A percentile compares a stretch with the other conserved stretches of the same genome.
Evolutionary conservation across 2,113 vertebrate species (phyloP).

Genomic region (Melanocharis versteri): DNA sequence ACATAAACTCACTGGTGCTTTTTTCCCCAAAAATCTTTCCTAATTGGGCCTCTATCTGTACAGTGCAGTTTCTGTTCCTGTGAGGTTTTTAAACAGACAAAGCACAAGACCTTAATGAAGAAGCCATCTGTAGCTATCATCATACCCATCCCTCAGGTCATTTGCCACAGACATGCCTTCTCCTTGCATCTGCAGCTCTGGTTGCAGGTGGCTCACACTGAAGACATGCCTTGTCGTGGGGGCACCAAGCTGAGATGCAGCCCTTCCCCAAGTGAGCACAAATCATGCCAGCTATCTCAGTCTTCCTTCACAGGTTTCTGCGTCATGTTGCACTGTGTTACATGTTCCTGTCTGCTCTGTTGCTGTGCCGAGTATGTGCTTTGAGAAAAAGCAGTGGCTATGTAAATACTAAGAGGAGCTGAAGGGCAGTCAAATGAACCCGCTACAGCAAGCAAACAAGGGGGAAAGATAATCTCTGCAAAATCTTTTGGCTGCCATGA

Average conservation of each 20-base stretch:
- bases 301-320: not conserved
- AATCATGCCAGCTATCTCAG: not conserved
- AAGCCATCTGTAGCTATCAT: not conserved
- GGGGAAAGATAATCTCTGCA: not conserved
- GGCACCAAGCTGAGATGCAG: not conserved
- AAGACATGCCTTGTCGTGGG: fast-evolving
- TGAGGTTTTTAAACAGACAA: not conserved
- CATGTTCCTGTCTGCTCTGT: not conserved
- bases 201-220: fast-evolving
- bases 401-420: not conserved
- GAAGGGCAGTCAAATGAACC: not conserved
- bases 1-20: not conserved
- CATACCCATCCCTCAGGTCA: not conserved
- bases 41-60: not conserved
- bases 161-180: not conserved
- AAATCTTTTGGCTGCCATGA: not conserved
- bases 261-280: not conserved
- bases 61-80: not conserved
- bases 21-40: not conserved
- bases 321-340: not conserved
- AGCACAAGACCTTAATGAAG: not conserved
- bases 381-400: not conserved
- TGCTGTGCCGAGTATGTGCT: fast-evolving
- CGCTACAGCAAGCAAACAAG: not conserved
- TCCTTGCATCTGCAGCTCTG: fast-evolving